Evolutionary conservation across 2,888 invertebrate genomes (phyloP), one percentile per base, ranked within the genome.

Genomic region (Kuschelorhynchus macadamiae): DNA sequence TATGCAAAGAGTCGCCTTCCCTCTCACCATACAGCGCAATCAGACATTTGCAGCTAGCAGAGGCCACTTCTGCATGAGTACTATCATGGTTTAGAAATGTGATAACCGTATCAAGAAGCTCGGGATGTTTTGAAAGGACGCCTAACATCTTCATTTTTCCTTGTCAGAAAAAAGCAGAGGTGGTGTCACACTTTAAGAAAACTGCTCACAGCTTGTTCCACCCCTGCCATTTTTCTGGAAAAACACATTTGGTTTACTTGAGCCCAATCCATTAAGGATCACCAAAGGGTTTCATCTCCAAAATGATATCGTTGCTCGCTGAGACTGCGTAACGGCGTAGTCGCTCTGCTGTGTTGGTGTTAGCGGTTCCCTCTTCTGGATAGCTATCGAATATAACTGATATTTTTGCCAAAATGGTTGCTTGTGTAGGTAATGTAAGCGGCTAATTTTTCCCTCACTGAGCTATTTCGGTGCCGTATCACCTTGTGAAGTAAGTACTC

Each of bases 141-240:
- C n/a, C n/a, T n/a, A n/a, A n/a, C n/a, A n/a, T n/a, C n/a, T n/a
- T n/a, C n/a, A n/a, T n/a, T n/a, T n/a, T n/a, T n/a, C n/a, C n/a
- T n/a, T n/a, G n/a, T n/a, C n/a, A n/a, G n/a, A n/a, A n/a, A n/a
- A n/a, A n/a, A n/a, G n/a, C n/a, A n/a, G n/a, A n/a, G n/a, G n/a
- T n/a, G n/a, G n/a, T n/a, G n/a, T n/a, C n/a, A n/a, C n/a, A n/a
- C n/a, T n/a, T n/a, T n/a, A n/a, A n/a, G n/a, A n/a, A n/a, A n/a
- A n/a, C n/a, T n/a, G n/a, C n/a, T n/a, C n/a, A 32, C 57, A 57
- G 9, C 25, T 30, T 46, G 44, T 46, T 17, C 57, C 44, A 57
- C 57, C 57, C 46, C 44, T 57, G 17, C 44, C 30, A 32, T 46
- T 42, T 44, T 57, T 57, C 57, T 57, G 44, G 17, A 44, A 44